phyloP scores from a whole-genome alignment of 2,113 vertebrate genomes.

The Tyrannus savana region DNA sequence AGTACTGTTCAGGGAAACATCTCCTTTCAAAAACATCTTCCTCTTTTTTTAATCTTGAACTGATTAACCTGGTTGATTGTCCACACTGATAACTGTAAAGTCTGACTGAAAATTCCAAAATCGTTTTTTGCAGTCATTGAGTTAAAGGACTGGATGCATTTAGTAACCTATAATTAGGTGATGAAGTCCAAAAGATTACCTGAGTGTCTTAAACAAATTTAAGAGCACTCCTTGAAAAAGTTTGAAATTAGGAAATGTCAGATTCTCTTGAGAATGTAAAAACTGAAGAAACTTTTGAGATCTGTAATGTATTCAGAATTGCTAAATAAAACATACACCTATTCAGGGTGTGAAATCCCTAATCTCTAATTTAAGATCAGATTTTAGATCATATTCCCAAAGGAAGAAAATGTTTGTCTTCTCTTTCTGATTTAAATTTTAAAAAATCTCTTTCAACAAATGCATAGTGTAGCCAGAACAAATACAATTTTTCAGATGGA shows the following conservation, averaged over 20 bases:
- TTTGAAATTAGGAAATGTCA: neutral
- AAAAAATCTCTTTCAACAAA: neutral
- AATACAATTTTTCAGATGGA: neutral
- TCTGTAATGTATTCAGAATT: neutral
- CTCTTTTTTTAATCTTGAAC: neutral
- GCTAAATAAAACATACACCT: neutral
- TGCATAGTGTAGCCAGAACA: neutral
- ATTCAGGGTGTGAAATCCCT: neutral
- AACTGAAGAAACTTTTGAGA: neutral
- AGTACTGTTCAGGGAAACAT: neutral
- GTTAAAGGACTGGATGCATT: neutral
- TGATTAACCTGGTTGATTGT: neutral
- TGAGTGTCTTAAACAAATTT: neutral
- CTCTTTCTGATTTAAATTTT: neutral
- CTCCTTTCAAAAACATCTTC: neutral
- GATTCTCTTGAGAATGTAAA: neutral
- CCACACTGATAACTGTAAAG: fast-evolving
- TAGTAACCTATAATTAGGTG: neutral
- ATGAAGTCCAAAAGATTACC: neutral
- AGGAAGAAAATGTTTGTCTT: neutral
- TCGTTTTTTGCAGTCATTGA: neutral
- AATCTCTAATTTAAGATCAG: neutral
- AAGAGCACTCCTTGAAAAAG: neutral
- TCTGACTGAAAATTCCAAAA: neutral
- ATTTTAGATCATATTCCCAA: neutral